phyloP scores from a whole-genome alignment of 2,113 vertebrate species.

The Micromys minutus region DNA sequence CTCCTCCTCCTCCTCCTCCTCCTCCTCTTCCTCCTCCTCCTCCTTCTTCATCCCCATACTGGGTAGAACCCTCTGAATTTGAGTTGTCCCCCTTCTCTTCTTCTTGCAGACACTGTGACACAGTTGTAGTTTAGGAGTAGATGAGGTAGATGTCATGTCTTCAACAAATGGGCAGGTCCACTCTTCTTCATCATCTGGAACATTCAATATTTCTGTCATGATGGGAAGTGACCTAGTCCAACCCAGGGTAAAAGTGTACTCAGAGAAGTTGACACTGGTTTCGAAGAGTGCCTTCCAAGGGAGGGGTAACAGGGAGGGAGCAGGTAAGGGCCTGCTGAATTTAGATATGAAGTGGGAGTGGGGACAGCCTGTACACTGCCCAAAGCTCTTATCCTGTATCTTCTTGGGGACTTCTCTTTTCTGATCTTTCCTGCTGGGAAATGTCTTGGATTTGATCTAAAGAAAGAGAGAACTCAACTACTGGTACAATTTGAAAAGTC shows the following conservation, averaged over 20 bases:
- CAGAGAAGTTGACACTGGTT: slow-evolving; percentile 87
- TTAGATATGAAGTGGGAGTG: slow-evolving; percentile 94
- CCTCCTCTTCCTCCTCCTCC: too few relatives aligned
- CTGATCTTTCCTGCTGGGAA: slow-evolving; percentile 75
- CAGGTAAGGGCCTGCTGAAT: slow-evolving; percentile 96
- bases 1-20: too few relatives aligned
- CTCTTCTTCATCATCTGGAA: slow-evolving; percentile 93
- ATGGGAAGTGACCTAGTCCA: slow-evolving; percentile 92
- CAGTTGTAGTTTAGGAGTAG: slow-evolving; percentile 89
- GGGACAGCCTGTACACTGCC: slow-evolving; percentile 86
- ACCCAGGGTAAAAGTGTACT: slow-evolving; percentile 85
- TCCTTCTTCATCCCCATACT: slow-evolving; percentile 94
- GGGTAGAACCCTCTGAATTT: slow-evolving; percentile 95
- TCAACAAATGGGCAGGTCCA: slow-evolving; percentile 88
- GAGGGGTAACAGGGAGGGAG: slow-evolving; percentile 90
- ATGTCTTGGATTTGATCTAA: slow-evolving; percentile 75
- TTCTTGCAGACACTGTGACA: slow-evolving; percentile 90
- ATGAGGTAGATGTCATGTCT: slow-evolving; percentile 86
- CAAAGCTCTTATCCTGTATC: slow-evolving; percentile 82
- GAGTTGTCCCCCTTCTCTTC: slow-evolving; percentile 91
- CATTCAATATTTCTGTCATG: slow-evolving; percentile 97
- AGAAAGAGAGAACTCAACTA: slow-evolving; percentile 44
- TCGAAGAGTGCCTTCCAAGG: slow-evolving; percentile 94
- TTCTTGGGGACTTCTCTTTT: slow-evolving; percentile 70
- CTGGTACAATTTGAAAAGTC: slow-evolving; percentile 71